Evolutionary conservation across 2,113 vertebrate genomes (phyloP).

Genomic region (Pristiophorus japonicus): DNA sequence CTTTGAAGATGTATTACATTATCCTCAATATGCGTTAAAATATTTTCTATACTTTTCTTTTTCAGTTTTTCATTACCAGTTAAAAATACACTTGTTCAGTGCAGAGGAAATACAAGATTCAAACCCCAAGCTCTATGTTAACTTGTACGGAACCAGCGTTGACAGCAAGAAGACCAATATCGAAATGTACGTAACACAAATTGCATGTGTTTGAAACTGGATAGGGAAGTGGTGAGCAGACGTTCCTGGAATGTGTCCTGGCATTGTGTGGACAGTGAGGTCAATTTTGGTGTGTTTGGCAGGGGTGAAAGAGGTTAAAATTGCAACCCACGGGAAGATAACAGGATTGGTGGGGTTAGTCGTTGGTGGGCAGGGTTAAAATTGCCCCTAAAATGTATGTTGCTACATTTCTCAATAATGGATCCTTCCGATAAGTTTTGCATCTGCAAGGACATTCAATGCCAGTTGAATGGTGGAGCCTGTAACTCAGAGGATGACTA

Average conservation of each 20-base stretch:
- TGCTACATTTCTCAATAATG: not conserved
- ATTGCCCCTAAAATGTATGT: not conserved
- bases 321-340: not conserved
- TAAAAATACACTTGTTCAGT: conserved; percentile 95
- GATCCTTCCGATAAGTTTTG: not conserved
- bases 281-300: not conserved
- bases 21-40: not conserved
- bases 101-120: conserved; percentile 58
- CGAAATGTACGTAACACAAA: conserved; percentile 70
- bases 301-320: not conserved
- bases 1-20: not conserved
- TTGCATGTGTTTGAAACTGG: not conserved
- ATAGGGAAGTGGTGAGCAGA: too few relatives aligned
- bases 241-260: not conserved
- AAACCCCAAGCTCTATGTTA: conserved; percentile 72
- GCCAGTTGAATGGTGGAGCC: not conserved
- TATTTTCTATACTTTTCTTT: conserved; percentile 40
- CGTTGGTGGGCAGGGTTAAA: not conserved
- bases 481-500: not conserved
- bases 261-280: not conserved
- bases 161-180: conserved; percentile 66
- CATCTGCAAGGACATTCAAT: not conserved
- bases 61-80: conserved; percentile 90
- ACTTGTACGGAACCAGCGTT: conserved; percentile 66
- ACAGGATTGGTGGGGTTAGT: not conserved